Percentiles rank a stretch among this genome's conserved stretches.
Conservation (phyloP, 92 coral and sea anemone species). For the Porites evermanni region DNA sequence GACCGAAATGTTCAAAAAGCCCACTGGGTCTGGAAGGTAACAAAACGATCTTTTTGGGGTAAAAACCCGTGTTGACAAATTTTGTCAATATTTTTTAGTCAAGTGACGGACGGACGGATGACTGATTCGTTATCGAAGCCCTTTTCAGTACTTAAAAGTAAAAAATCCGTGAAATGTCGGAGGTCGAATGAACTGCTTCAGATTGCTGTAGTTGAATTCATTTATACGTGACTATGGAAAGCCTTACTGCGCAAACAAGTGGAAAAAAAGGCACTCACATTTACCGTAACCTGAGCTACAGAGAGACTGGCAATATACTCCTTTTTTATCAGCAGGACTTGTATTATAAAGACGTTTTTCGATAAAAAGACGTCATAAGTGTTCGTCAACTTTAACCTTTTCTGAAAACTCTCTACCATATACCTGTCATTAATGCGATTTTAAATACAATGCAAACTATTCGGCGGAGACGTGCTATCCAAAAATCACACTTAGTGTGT, state of each 20-base stretch:
- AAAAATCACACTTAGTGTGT: constrained; percentile 1
- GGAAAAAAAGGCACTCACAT: not conserved
- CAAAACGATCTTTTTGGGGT: too few relatives aligned
- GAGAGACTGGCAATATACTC: not conserved
- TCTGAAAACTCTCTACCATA: not conserved
- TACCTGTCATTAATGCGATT: not conserved
- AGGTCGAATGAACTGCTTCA: not conserved
- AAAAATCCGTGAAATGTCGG: not conserved
- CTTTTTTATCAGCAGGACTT: not conserved
- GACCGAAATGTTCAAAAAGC: too few relatives aligned
- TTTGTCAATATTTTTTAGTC: not conserved
- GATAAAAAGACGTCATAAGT: too few relatives aligned
- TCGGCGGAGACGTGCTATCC: not conserved
- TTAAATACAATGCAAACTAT: not conserved
- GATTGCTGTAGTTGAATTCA: too few relatives aligned
- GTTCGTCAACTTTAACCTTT: too few relatives aligned
- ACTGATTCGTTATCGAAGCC: not conserved
- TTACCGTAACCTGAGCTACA: not conserved
- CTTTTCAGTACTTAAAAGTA: not conserved
- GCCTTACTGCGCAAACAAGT: too few relatives aligned
- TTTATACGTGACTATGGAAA: too few relatives aligned
- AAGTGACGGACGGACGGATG: not conserved
- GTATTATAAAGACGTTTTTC: not conserved
- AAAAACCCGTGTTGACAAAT: not conserved
- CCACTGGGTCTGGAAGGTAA: too few relatives aligned